phyloP scores from a whole-genome alignment of 2,888 invertebrate species.

The Antheraea yamamai region DNA sequence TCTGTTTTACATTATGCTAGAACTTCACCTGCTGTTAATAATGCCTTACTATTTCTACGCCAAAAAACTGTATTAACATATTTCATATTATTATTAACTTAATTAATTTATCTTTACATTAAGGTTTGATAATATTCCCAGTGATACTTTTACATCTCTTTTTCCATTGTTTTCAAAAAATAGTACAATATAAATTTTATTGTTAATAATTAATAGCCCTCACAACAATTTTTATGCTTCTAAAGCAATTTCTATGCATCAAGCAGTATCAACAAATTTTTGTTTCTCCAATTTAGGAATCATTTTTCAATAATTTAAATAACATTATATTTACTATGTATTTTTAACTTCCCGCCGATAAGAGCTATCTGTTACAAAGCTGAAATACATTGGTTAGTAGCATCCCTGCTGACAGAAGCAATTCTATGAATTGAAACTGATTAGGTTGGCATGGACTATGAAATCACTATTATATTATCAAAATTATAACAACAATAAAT shows the following conservation, averaged over 20 bases:
- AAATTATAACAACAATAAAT: too few species aligned
- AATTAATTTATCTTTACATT: neutral
- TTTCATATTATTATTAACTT: neutral
- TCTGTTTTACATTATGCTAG: neutral
- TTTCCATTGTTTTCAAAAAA: neutral
- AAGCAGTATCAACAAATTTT: neutral
- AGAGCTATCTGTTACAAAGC: neutral
- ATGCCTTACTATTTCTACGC: neutral
- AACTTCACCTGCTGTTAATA: neutral
- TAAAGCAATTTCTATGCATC: neutral
- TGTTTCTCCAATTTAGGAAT: neutral
- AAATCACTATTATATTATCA: too few species aligned
- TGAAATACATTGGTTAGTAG: neutral
- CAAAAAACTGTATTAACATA: neutral
- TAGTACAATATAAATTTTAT: neutral
- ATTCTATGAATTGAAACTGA: too few species aligned
- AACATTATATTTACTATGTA: too few species aligned
- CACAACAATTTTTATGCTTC: neutral
- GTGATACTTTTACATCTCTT: neutral
- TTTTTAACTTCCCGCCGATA: neutral
- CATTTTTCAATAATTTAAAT: neutral
- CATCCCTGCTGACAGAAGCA: too few species aligned
- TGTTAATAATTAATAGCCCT: neutral
- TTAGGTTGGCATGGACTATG: too few species aligned
- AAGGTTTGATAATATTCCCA: neutral